Conservation (phyloP, 92 coral and sea anemone genomes). For the Porites cylindrica region DNA sequence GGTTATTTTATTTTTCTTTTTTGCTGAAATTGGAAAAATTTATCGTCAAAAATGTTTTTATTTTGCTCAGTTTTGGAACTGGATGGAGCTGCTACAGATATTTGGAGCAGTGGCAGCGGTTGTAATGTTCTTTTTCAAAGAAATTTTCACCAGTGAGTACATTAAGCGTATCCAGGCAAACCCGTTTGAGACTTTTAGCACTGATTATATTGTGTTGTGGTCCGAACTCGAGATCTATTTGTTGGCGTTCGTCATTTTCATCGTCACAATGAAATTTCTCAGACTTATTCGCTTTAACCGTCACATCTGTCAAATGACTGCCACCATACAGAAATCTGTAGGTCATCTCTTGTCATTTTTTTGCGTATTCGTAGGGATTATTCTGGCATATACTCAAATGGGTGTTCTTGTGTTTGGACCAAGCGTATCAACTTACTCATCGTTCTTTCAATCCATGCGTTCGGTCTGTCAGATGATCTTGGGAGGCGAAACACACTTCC, state of each 20-base stretch:
- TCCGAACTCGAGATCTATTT: constrained; percentile 82
- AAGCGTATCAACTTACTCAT: constrained; percentile 74
- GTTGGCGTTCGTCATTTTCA: constrained; percentile 78
- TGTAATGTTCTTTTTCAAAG: constrained; percentile 84
- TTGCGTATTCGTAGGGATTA: constrained; percentile 72
- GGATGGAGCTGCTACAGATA: constrained; percentile 83
- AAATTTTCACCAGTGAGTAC: constrained; percentile 77
- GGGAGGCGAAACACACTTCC: constrained; percentile 86
- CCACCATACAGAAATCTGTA: constrained; percentile 76
- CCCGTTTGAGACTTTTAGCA: constrained; percentile 84
- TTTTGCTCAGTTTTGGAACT: constrained; percentile 80
- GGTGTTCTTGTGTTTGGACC: constrained; percentile 84
- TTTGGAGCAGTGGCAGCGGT: constrained; percentile 78
- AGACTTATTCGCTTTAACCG: constrained; percentile 83
- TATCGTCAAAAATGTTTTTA: constrained; percentile 71
- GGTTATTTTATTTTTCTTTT: constrained; percentile 71
- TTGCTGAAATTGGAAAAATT: constrained; percentile 76
- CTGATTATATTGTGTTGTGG: constrained; percentile 81
- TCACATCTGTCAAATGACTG: constrained; percentile 81
- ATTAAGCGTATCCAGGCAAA: constrained; percentile 76
- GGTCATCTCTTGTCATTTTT: constrained; percentile 78
- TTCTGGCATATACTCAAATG: constrained; percentile 85
- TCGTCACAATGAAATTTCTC: constrained; percentile 80
- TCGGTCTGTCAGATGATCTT: constrained; percentile 83
- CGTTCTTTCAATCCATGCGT: constrained; percentile 81